Evolutionary conservation across 2,113 vertebrate genomes (phyloP).

Genomic region (Porphyrio hochstetteri): DNA sequence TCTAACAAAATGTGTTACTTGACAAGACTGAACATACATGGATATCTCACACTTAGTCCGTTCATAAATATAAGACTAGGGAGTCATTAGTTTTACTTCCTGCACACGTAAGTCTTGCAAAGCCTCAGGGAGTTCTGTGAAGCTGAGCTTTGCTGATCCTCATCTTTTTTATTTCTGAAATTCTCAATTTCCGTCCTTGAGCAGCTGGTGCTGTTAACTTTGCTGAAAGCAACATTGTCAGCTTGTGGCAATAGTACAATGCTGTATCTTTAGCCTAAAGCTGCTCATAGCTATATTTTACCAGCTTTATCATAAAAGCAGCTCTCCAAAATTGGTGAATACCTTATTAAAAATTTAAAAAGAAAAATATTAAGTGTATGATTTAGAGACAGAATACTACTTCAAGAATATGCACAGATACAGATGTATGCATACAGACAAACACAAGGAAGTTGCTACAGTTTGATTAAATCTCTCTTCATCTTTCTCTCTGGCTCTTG

Average conservation of each 20-base stretch:
- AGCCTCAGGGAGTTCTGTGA: background rate
- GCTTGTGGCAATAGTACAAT: background rate
- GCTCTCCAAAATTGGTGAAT: background rate
- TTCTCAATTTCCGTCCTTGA: background rate
- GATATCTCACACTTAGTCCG: background rate
- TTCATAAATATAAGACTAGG: background rate
- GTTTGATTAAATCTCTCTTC: background rate
- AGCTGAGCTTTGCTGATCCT: background rate
- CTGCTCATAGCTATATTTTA: background rate
- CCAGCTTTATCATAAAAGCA: background rate
- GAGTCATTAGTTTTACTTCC: background rate
- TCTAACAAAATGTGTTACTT: background rate
- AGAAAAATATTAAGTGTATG: background rate
- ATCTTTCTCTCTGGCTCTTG: background rate
- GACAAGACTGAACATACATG: background rate
- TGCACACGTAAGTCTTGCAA: background rate
- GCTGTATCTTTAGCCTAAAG: background rate
- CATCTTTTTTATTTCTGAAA: background rate
- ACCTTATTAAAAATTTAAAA: background rate
- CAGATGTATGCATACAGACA: background rate
- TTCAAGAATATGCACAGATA: background rate
- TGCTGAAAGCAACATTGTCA: background rate
- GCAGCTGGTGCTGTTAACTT: background rate
- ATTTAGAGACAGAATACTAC: background rate
- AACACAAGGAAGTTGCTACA: background rate